These are phyloP conservation scores for Timandra comae DNA, from an alignment of 2,888 invertebrate genomes.

Conservation along the genomic window DNA sequence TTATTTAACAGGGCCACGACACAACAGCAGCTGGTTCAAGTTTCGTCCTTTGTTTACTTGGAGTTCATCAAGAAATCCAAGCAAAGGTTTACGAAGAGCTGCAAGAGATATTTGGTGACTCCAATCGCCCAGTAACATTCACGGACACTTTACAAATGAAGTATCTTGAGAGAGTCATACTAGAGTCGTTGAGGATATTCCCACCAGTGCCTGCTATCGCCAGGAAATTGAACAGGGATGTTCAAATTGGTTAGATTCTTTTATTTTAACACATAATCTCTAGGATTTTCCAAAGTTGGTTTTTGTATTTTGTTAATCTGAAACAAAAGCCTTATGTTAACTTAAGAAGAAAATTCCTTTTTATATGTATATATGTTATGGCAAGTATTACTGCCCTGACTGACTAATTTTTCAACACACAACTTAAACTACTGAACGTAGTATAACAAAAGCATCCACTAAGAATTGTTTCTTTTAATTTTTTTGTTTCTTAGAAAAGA, in stretches of 20 bases:
- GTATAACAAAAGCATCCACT: too few species aligned
- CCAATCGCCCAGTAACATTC: slow-evolving; percentile 85
- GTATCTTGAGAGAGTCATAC: slow-evolving; percentile 85
- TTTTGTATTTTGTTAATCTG: too few species aligned
- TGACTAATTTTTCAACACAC: too few species aligned
- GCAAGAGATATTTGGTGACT: slow-evolving; percentile 85
- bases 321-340: too few species aligned
- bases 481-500: too few species aligned
- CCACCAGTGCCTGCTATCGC: slow-evolving; percentile 89
- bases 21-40: slow-evolving; percentile 85
- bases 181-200: slow-evolving; percentile 86
- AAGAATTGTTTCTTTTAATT: too few species aligned
- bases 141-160: slow-evolving; percentile 88
- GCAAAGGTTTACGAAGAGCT: slow-evolving; percentile 83
- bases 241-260: slow-evolving; percentile 75
- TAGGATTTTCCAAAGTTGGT: too few species aligned
- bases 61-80: slow-evolving; percentile 88
- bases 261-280: too few species aligned
- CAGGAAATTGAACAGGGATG: slow-evolving; percentile 81
- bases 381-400: too few species aligned
- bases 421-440: too few species aligned
- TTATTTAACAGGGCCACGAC: slow-evolving; percentile 57
- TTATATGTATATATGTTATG: too few species aligned
- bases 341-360: too few species aligned
- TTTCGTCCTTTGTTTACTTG: slow-evolving; percentile 90